Evolutionary conservation across 2,888 invertebrate species (phyloP).

Genomic region (Punctoribates punctum): DNA sequence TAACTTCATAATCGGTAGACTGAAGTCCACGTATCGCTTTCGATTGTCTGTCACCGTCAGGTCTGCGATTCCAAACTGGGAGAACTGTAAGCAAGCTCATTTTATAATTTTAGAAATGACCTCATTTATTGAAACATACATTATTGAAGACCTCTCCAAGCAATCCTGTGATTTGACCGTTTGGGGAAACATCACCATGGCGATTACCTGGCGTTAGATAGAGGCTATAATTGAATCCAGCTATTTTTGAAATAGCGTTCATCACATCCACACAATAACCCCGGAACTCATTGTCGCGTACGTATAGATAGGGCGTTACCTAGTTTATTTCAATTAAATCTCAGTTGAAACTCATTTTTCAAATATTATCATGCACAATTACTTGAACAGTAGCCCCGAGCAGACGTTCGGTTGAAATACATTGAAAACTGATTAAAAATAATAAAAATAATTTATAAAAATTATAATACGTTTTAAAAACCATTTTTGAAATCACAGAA

Average conservation of each 20-base stretch:
- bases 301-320: constrained; percentile 5
- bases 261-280: constrained; percentile 36
- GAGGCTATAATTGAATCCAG: constrained; percentile 32
- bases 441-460: no score
- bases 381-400: background rate
- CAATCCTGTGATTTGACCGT: constrained; percentile 29
- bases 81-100: background rate
- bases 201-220: constrained; percentile 31
- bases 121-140: constrained; percentile 5
- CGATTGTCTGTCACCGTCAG: constrained; percentile 34
- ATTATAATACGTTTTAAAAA: no score
- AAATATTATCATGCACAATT: background rate
- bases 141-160: constrained; percentile 38
- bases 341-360: no score
- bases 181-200: constrained; percentile 17
- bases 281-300: background rate
- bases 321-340: no score
- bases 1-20: constrained; percentile 30
- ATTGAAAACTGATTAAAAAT: no score
- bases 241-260: constrained; percentile 30
- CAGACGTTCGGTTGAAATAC: background rate
- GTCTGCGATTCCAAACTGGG: constrained; percentile 42
- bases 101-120: background rate
- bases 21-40: constrained; percentile 38
- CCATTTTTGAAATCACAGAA: no score